A percentile compares a stretch with the other conserved stretches of the same genome.
phyloP scores from a whole-genome alignment of 2,113 vertebrate genomes.

The Cyphomyrus discorhynchus region DNA sequence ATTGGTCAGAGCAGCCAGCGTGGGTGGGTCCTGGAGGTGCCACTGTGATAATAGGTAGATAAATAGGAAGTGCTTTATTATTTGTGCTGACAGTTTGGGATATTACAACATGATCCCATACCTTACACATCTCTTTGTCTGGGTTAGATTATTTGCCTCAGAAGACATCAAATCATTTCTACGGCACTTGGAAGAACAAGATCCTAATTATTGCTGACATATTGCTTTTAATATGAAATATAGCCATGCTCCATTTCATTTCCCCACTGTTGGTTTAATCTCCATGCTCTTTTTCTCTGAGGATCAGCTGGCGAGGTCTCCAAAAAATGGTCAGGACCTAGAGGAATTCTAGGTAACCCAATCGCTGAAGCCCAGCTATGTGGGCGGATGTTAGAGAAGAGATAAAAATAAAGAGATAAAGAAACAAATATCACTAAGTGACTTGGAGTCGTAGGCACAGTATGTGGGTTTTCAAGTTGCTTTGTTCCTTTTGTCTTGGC shows the following conservation, averaged over 20 bases:
- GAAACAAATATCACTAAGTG: slow-evolving; percentile 8
- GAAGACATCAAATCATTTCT: background rate
- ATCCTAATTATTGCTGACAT: background rate
- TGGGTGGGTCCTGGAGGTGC: background rate
- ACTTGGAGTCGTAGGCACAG: background rate
- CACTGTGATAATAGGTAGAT: background rate
- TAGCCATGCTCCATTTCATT: slow-evolving; percentile 11
- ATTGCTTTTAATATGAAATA: slow-evolving; percentile 15
- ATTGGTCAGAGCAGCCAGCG: background rate
- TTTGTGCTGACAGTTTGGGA: slow-evolving; percentile 7
- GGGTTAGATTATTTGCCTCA: background rate
- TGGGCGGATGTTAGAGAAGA: background rate
- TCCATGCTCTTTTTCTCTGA: slow-evolving; percentile 1
- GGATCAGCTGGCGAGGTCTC: background rate
- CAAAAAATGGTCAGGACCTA: background rate
- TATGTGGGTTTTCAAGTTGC: background rate
- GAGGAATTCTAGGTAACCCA: background rate
- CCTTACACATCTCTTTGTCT: background rate
- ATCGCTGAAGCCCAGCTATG: background rate
- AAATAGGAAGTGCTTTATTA: background rate
- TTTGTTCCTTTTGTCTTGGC: background rate
- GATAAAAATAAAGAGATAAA: background rate
- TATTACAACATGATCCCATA: background rate
- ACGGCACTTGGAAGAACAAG: background rate
- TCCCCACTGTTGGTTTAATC: slow-evolving; percentile 10